Evolutionary conservation across 2,797 vertebrate species (phyloP), one percentile per base, ranked within the genome.

Genomic region (Pseudomugil gertrudae): DNA sequence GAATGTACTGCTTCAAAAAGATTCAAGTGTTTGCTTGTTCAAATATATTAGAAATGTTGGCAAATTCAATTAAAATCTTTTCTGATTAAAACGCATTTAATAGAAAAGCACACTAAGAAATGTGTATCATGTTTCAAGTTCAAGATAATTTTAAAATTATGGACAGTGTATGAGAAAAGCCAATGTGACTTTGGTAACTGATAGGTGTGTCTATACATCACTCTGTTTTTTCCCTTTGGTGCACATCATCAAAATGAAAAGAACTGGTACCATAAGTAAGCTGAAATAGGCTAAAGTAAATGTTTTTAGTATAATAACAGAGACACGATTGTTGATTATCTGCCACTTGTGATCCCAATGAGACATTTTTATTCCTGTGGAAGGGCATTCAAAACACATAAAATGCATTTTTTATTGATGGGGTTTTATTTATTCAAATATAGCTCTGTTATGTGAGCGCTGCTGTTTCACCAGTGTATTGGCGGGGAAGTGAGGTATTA

Each of bases 401-500:
- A 70, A 77, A 69, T 30, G 51, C 0, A 40, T 74, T 72, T 55
- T 69, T 57, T 70, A 75, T 59, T 15, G 58, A 79, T 66, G 66
- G 36, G 33, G 53, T 36, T 17, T 84, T 81, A 74, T 84, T 86
- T 81, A 82, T 81, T 79, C 83, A 84, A 74, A 88, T 80, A 78
- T 74, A 68, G 64, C 29, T 36, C 69, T 65, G 78, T 87, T 74
- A 74, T 80, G 56, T 72, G 59, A 60, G 58, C 62, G 69, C 53
- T 24, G 29, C 5, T 70, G 70, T 80, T 87, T 63, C 58, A 63
- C 33, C 27, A n/a, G 26, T 56, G 35, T 74, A 74, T 80, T 72
- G 81, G 65, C 74, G 65, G 72, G 65, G 33, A 58, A 58, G 62
- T 35, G 56, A 79, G 45, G 48, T 56, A 36, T 66, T 68, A 66